phyloP scores from a whole-genome alignment of 1,140 invertebrate species.

The Helicoverpa zea region DNA sequence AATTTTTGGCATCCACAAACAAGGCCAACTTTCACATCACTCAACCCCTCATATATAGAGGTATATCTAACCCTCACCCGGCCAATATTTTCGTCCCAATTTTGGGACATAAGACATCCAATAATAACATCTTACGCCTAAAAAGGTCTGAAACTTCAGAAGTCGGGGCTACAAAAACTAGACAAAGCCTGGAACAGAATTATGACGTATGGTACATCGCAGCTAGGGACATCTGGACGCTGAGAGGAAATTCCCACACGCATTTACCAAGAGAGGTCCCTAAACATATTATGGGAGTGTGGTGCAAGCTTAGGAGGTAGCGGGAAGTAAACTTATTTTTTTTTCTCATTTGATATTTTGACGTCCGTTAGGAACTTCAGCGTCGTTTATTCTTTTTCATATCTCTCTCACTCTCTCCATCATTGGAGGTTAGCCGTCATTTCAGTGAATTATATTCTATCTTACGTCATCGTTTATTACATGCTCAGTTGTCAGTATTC shows the following conservation, averaged over 20 bases:
- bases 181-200: conserved; percentile 7
- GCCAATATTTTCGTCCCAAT: conserved; percentile 27
- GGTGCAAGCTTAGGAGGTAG: not conserved
- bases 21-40: conserved; percentile 3
- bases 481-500: too few relatives aligned
- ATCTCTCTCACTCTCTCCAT: too few relatives aligned
- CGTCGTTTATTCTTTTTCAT: too few relatives aligned
- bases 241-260: conserved; percentile 54
- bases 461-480: too few relatives aligned
- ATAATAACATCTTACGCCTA: conserved; percentile 8
- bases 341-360: not conserved
- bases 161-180: conserved; percentile 37
- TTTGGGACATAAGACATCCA: conserved; percentile 8
- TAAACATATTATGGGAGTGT: conserved; percentile 41
- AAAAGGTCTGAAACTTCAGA: conserved; percentile 1
- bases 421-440: too few relatives aligned
- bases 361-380: too few relatives aligned
- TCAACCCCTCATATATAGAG: not conserved
- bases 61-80: not conserved
- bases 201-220: conserved; percentile 49
- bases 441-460: too few relatives aligned
- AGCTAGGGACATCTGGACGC: conserved; percentile 39
- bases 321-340: not conserved
- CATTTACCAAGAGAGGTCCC: conserved; percentile 43
- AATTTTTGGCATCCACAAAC: conserved; percentile 4